Base-by-base conservation (phyloP, 2,888 invertebrate species). In the Tipula unca region DNA sequence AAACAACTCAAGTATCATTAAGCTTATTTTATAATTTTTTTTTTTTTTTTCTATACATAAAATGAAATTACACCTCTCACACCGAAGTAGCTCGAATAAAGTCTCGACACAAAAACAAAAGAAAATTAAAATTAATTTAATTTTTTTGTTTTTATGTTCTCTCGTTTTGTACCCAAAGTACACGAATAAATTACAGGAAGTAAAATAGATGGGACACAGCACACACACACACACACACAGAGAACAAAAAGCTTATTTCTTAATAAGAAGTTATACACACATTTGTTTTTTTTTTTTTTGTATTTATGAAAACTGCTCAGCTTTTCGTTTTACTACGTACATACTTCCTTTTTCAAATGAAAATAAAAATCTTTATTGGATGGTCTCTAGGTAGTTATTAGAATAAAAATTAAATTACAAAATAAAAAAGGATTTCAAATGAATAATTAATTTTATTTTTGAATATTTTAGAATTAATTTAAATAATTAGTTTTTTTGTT, bases 361-460 rank as follows among this genome's bases (percentile, higher is more conserved):
- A 54, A 54, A 54, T 13, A 48, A 54, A 54, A 54, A 54, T 25
- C 1, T 69, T 69, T 69, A 25, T 69, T 69, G 69, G 25, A 69
- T 69, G 69, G 69, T 69, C 69, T 69, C 69, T 69, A 69, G 69
- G 69, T 69, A 69, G 20, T 69, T 69, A 69, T 69, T 69, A 69
- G 69, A 69, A 69, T 69, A 69, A 69, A 69, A 69, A 69, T 69
- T 25, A 69, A 69, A 69, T 69, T 69, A 69, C 25, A 69, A 69
- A 25, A 25, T 69, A 54, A 54, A 54, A 54, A 54, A 54, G 48
- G 48, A 54, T 69, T 69, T 69, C 69, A 69, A 69, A 69, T 69
- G 69, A 69, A 69, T 69, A 69, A 69, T 25, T 69, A 69, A 69
- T 69, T 69, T 69, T 69, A 69, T 69, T 25, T 69, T 25, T 69